These are phyloP conservation scores for Gnathonemus echidnorhynchus DNA, from an alignment of 2,113 vertebrate genomes.

Conservation along the genomic window DNA sequence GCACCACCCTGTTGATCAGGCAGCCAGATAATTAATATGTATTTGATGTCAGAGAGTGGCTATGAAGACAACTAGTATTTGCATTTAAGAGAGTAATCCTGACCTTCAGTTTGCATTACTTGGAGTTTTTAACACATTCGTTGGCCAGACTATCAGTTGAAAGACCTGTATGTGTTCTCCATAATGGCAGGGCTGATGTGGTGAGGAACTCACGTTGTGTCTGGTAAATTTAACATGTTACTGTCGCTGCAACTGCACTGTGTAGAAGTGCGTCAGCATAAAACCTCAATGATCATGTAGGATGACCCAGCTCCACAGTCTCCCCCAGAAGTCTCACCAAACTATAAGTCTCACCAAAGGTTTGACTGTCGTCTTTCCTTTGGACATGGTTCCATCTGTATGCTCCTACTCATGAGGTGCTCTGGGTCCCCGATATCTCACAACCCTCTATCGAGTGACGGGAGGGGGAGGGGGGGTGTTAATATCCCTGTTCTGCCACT, in stretches of 20 bases:
- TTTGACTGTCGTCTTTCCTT: neutral
- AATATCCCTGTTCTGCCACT: neutral
- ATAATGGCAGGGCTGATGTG: neutral
- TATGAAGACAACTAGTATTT: neutral
- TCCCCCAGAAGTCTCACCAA: neutral
- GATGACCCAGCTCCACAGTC: neutral
- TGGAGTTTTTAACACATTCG: neutral
- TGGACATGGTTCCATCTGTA: neutral
- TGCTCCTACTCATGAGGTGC: neutral
- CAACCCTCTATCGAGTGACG: neutral
- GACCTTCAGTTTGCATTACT: neutral
- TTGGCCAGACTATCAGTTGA: neutral
- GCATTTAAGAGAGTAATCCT: neutral
- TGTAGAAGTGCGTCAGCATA: neutral
- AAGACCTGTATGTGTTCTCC: neutral
- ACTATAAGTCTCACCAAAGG: neutral
- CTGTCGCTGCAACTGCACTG: neutral
- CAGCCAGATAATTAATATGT: neutral
- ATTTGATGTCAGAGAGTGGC: neutral
- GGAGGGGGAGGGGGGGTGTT: neutral
- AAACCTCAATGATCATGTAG: neutral
- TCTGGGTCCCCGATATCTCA: neutral
- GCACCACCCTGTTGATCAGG: neutral
- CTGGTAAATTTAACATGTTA: no score
- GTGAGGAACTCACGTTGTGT: neutral